Base-by-base conservation (phyloP, 1,140 invertebrate genomes). In the Drosophila kikkawai region DNA sequence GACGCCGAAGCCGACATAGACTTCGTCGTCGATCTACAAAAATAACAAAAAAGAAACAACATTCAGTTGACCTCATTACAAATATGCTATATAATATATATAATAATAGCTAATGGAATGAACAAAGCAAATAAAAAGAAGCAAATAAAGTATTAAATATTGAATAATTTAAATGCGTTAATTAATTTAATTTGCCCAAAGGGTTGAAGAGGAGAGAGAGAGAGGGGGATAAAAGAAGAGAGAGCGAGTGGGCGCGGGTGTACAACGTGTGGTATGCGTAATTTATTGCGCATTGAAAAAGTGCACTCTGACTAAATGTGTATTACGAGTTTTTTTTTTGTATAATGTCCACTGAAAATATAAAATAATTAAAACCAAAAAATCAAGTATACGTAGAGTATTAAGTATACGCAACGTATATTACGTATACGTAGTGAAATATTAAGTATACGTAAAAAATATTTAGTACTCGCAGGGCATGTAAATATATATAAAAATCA, bases 251-350 rank as follows among this genome's bases (percentile, higher is more conserved):
- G 32, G 34, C 7, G 59, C 19, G 47, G 48, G 37, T 37, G 8
- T 36, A 45, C 39, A 48, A 48, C 22, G 48, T 37, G 74, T 64
- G 34, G 45, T 63, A 88, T 87, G 73, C 67, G 67, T 79, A 88
- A 80, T 80, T 88, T 87, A 80, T 87, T 88, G 84, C 84, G 84
- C 84, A 87, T 88, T 82, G 77, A 76, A 82, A 56, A 88, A 88
- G 48, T 88, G 65, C 83, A 88, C 80, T 88, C 57, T 69, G 68
- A 77, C 66, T 86, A 67, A 60, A 75, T 59, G 37, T 73, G 44
- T 70, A 71, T 69, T 71, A 71, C 50, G 50, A 41, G 50, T 39
- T 56, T 44, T 44, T 26, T 15, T 48, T 50, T 29, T 29, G 13
- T 36, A 51, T 58, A 12, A 59, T 15, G n/a, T 44, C 32, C 50